Evolutionary conservation across 2,113 vertebrate species (phyloP).

Genomic region (Tachysurus vachellii): DNA sequence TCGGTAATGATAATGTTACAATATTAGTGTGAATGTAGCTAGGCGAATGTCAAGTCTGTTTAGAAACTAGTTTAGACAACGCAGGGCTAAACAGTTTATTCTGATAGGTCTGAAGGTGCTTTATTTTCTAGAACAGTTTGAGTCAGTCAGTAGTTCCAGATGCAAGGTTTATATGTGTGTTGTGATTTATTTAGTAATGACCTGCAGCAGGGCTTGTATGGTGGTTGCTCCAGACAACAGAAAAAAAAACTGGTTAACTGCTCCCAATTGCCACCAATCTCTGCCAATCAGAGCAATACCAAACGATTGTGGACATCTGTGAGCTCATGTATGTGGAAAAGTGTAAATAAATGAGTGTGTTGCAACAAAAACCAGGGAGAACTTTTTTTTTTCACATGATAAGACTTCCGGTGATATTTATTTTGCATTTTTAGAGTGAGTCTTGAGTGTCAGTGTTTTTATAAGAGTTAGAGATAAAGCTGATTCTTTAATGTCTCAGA

Average conservation of each 20-base stretch:
- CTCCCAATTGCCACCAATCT: background rate
- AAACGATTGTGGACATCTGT: background rate
- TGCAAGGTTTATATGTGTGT: background rate
- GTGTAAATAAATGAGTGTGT: background rate
- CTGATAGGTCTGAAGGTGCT: background rate
- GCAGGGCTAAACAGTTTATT: background rate
- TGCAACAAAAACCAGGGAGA: background rate
- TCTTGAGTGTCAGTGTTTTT: background rate
- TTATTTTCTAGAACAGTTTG: background rate
- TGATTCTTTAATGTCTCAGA: background rate
- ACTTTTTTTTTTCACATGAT: background rate
- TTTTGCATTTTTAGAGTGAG: background rate
- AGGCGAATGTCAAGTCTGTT: background rate
- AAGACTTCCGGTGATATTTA: background rate
- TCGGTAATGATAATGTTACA: background rate
- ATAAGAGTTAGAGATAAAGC: background rate
- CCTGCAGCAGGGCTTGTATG: background rate
- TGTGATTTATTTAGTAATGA: background rate
- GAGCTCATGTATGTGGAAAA: background rate
- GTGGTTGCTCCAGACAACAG: background rate
- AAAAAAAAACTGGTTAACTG: background rate
- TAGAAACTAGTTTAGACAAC: background rate
- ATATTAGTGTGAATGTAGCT: constrained; percentile 12
- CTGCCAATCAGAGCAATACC: background rate
- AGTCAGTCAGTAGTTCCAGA: background rate